Evolutionary conservation across 2,888 invertebrate species (phyloP), one percentile per base, ranked within the genome.

Genomic region (Habrosyne pyritoides): DNA sequence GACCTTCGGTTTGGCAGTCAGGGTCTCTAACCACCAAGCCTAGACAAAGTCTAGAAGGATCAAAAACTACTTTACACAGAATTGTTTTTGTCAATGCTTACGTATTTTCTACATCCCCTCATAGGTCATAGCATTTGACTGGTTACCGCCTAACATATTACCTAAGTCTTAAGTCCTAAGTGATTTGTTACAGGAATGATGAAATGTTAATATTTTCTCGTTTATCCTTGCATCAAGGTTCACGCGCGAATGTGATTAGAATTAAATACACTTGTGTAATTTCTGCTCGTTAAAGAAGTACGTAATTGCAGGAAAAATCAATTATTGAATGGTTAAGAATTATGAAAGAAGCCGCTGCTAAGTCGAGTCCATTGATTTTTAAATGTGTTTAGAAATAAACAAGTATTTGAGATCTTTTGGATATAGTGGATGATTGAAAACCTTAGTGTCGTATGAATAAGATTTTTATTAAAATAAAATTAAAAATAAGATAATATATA

Each of bases 181-280:
- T 33, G 36, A n/a, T n/a, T 30, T 50, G 42, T 50, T 12, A 49
- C 48, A 53, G 56, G 53, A 54, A 57, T 49, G 56, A 57, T 57
- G 53, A n/a, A 33, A 30, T 30, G 12, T 10, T 54, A 58, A 71
- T 64, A 64, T 67, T 53, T 70, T 64, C 55, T 55, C 55, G 56
- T 59, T 58, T 47, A 53, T n/a, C 36, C 46, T 8, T 47, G 36
- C 46, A 28, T 36, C 48, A 57, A 53, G 54, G 60, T 53, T 52
- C 54, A 47, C 2, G 8, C 5, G 18, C 18, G 55, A 47, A 55
- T 64, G 52, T 55, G 50, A 67, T 67, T 54, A 58, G 36, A 50
- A 60, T 62, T 42, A 42, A 18, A 42, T 18, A 42, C 36, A 12
- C n/a, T 42, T 42, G 42, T 42, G 18, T 42, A 42, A 42, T 18